These are phyloP conservation scores for Tursiops truncatus DNA, from an alignment of 2,113 vertebrate species.

Conservation along the genomic window DNA sequence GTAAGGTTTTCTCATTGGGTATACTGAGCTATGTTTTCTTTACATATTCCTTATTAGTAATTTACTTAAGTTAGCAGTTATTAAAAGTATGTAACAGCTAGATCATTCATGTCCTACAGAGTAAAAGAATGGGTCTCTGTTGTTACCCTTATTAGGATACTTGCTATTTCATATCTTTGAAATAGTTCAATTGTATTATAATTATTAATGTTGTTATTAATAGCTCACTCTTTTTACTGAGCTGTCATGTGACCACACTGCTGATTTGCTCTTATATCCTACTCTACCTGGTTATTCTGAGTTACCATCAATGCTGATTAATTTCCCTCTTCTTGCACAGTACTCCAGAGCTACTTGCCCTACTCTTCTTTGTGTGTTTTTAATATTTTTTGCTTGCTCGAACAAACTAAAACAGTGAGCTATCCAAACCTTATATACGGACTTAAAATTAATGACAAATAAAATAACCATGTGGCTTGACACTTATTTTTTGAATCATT, in stretches of 20 bases:
- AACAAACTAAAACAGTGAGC: not conserved
- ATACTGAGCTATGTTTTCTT: not conserved
- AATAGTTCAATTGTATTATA: not conserved
- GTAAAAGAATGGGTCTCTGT: not conserved
- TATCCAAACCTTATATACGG: not conserved
- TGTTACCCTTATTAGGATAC: not conserved
- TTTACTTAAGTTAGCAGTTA: not conserved
- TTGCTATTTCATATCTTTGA: slow-evolving; percentile 6
- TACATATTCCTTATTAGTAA: not conserved
- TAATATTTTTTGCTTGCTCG: not conserved
- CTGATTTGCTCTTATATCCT: not conserved
- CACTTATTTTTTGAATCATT: not conserved
- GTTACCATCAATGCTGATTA: not conserved
- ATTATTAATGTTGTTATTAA: not conserved
- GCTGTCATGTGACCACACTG: not conserved
- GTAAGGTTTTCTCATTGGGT: not conserved
- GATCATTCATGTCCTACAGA: not conserved
- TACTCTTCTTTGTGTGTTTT: not conserved
- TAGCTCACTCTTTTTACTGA: not conserved
- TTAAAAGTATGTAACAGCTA: not conserved
- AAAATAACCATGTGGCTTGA: not conserved
- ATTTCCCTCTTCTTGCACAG: not conserved
- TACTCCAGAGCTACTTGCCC: not conserved
- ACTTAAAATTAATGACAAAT: not conserved
- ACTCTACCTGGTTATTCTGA: not conserved